Evolutionary conservation across 2,888 invertebrate genomes (phyloP), one percentile per base, ranked within the genome.

Genomic region (Pseudococcus longispinus): DNA sequence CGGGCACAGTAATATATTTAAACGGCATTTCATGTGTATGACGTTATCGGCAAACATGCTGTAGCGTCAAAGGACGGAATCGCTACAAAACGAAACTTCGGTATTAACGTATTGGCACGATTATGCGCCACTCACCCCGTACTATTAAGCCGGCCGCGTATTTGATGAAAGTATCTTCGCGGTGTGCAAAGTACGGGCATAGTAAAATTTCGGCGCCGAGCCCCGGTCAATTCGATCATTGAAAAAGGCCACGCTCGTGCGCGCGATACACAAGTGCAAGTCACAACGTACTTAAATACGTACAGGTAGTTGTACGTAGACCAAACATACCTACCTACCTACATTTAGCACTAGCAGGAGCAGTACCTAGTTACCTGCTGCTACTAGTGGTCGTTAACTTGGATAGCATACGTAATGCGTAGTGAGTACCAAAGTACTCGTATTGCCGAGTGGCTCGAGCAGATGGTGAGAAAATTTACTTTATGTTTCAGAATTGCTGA

Each of bases 401-500:
- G n/a, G n/a, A n/a, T n/a, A n/a, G n/a, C n/a, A n/a, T n/a, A n/a
- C n/a, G n/a, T n/a, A n/a, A n/a, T n/a, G n/a, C n/a, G n/a, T n/a
- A n/a, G n/a, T n/a, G n/a, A n/a, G n/a, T n/a, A n/a, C n/a, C n/a
- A n/a, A n/a, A n/a, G n/a, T 51, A n/a, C 6, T 15, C 1, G n/a
- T 5, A 51, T n/a, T 51, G 51, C n/a, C 51, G n/a, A 74, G n/a
- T n/a, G n/a, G n/a, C n/a, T 74, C 74, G 74, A 74, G 32, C n/a
- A 29, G 42, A 32, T 37, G 6, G 4, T 77, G 9, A 77, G 15
- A 20, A 42, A 80, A 18, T 46, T 84, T 32, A 15, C 13, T 18
- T 84, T 20, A 15, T 80, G 37, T 89, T 87, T 88, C 93, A 93
- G 96, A 96, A 91, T 95, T 94, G 91, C 92, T 97, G 88, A 92